Percentiles rank a stretch among this genome's conserved stretches.
These are phyloP conservation scores for Suillia variegata DNA, from an alignment of 2,888 invertebrate species.

Conservation along the genomic window DNA sequence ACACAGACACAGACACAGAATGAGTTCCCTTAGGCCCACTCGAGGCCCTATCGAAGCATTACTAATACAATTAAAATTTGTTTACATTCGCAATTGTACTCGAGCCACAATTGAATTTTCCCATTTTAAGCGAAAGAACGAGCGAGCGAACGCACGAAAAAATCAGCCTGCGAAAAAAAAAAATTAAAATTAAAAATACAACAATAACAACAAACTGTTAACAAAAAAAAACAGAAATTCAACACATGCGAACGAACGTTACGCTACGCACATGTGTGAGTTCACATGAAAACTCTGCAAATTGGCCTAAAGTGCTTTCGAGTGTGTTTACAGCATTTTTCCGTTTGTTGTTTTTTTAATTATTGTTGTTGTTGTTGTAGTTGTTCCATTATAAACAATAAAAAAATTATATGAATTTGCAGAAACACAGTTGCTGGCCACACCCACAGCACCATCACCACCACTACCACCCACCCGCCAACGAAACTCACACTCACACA, in stretches of 20 bases:
- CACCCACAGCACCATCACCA: too few relatives aligned
- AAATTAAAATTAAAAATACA: not conserved
- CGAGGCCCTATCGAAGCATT: not conserved
- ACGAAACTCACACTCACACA: not conserved
- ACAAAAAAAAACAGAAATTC: not conserved
- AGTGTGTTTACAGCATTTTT: not conserved
- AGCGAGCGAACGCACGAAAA: not conserved
- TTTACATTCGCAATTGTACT: not conserved
- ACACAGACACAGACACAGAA: not conserved
- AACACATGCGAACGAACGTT: not conserved
- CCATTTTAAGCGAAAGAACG: not conserved
- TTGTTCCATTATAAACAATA: too few relatives aligned
- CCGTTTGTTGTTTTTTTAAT: not conserved
- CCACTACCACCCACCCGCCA: too few relatives aligned
- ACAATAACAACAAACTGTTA: not conserved
- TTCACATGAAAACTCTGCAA: not conserved
- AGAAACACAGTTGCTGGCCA: not conserved
- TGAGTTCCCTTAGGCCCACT: not conserved
- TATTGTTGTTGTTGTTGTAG: too few relatives aligned
- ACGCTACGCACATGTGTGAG: slow-evolving; percentile 1
- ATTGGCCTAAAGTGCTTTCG: slow-evolving; percentile 6
- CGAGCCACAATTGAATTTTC: not conserved
- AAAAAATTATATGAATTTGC: too few relatives aligned
- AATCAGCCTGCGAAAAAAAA: not conserved
- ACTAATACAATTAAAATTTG: slow-evolving; percentile 5